Conservation (phyloP, 2,888 invertebrate species). For the Lasioglossum marginatum region DNA sequence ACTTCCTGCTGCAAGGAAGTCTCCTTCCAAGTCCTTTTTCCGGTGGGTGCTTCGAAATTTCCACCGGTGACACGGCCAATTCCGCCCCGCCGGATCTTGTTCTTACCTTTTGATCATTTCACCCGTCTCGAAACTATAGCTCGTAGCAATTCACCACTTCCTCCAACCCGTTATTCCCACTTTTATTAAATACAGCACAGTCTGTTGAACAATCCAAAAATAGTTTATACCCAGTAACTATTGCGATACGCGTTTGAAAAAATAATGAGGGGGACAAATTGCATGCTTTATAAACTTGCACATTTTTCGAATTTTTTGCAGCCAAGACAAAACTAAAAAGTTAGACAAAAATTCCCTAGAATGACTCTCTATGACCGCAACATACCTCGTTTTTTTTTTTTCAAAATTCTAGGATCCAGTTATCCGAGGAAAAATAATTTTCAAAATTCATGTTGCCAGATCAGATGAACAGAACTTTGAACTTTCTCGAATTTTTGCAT, state of each 20-base stretch:
- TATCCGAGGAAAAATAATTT: background rate
- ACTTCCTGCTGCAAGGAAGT: conserved; percentile 60
- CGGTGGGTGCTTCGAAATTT: conserved; percentile 57
- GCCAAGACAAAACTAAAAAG: background rate
- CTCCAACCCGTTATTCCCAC: background rate
- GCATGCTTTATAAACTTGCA: background rate
- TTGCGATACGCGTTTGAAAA: background rate
- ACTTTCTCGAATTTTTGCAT: background rate
- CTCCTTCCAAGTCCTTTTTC: conserved; percentile 64
- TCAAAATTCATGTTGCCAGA: background rate
- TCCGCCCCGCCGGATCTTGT: conserved; percentile 26
- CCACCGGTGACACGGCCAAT: conserved; percentile 39
- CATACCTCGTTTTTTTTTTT: background rate
- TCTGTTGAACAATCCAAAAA: background rate
- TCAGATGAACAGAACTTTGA: background rate
- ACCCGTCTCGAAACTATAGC: too few species aligned
- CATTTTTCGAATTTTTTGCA: background rate
- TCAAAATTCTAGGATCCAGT: background rate
- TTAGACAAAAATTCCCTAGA: background rate
- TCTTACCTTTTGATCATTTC: background rate
- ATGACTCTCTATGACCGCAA: background rate
- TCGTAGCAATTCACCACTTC: background rate
- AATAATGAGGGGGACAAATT: background rate
- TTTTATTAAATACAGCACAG: background rate
- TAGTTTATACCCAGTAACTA: background rate